Evolutionary conservation across 2,797 vertebrate genomes (phyloP), one percentile per base, ranked within the genome.

Genomic region (Morelia viridis): DNA sequence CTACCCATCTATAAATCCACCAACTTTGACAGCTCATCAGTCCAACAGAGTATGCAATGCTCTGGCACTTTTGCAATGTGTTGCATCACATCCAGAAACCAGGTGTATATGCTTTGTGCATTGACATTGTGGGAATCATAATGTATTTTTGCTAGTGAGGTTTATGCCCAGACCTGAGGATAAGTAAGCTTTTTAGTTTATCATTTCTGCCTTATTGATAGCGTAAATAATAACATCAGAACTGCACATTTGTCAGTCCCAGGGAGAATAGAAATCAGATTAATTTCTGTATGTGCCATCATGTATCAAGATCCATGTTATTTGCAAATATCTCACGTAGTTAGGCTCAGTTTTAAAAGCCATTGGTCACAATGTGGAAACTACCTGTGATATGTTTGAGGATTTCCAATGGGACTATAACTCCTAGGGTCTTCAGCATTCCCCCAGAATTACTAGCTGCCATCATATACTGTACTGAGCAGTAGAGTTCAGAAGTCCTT

Each of bases 1-100:
- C 96, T 99, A 99, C 95, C 99, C 99, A 41, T 99, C 99, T 50
- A 99, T 99, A 96, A 99, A 99, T 94, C 99, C 99, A 58, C 99
- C 99, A 0, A 99, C 99, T 4, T 97, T 99, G 95, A 99, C 99
- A 86, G 99, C 99, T 94, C 99, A 99, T 97, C 99, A 99, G 87
- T 99, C 99, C 91, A 99, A 99, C 97, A 97, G 99, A 97, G 99
- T 99, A 92, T 99, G 99, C 96, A 99, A 99, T 80, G 99, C 99
- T 85, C 96, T 99, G 95, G 99, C 99, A 35, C 98, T 99, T 19
- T 96, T 99, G 35, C 99, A 99, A 60, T 99, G 99, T 97, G 99
- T 99, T n/a, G 99, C 99, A 68, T 99, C 99, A 0, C 99, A 99
- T 92, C 99, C 99, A 28, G 99, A 99, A 96, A 99, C 99, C 0